phyloP scores from a whole-genome alignment of 2,797 vertebrate species.

The Delichon dasypus region DNA sequence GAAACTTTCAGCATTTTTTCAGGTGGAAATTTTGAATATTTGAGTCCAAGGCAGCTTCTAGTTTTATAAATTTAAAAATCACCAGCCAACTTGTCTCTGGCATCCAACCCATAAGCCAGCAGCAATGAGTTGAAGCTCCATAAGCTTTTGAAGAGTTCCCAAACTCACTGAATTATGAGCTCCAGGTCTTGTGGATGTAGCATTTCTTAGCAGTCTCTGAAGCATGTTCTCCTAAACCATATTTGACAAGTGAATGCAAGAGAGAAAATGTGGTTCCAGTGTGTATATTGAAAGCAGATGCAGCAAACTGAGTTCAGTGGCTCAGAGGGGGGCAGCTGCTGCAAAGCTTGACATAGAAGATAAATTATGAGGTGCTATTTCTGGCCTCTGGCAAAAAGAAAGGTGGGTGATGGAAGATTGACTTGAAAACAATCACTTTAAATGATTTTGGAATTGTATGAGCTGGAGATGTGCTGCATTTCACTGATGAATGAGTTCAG shows the following conservation, averaged over 20 bases:
- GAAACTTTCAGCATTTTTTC: neutral
- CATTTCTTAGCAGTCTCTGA: slow-evolving; percentile 27
- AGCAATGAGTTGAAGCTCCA: neutral
- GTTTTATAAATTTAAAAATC: neutral
- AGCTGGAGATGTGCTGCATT: neutral
- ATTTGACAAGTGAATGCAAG: slow-evolving; percentile 43
- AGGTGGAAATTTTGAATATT: neutral
- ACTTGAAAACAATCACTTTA: slow-evolving; percentile 43
- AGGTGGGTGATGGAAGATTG: neutral
- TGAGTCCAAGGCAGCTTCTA: neutral
- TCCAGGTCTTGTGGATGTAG: neutral
- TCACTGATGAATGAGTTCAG: neutral
- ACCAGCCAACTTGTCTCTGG: neutral
- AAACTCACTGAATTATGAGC: neutral
- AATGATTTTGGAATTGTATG: slow-evolving; percentile 29
- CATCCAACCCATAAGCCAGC: neutral
- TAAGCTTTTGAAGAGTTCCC: neutral
- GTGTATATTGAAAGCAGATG: slow-evolving; percentile 40
- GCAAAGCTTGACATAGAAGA: neutral
- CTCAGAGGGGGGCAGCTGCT: slow-evolving; percentile 23
- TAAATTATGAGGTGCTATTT: slow-evolving; percentile 39
- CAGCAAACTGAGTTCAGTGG: neutral
- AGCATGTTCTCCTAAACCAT: slow-evolving; percentile 19
- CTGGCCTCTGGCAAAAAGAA: slow-evolving; percentile 20
- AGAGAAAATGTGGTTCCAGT: slow-evolving; percentile 20